Base-by-base conservation (phyloP, 1,140 invertebrate species). In the Diachasma alloeum region DNA sequence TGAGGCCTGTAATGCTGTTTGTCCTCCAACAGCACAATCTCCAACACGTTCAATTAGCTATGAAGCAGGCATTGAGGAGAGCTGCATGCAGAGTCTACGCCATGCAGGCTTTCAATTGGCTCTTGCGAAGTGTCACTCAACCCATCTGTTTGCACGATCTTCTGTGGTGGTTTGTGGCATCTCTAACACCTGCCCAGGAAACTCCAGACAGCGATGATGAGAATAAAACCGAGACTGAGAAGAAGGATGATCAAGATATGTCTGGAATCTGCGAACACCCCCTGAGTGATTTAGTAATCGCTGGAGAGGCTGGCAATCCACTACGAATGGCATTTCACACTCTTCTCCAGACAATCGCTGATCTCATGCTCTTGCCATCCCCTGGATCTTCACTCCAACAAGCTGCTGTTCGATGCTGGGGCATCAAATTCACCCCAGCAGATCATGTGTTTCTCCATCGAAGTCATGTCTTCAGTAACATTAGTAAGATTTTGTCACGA, bases 381-480 rank as follows among this genome's bases (percentile, higher is more conserved):
- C 92, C 95, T 69, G 95, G 96, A 0, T 97, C 96, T 15, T 92
- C 97, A 0, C 89, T 97, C 3, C 95, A 97, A 83, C 94, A 97
- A 87, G 97, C 97, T 89, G 97, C 97, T 3, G 95, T 99, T 13
- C 92, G 96, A 79, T 98, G 97, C 88, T 99, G 97, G 94, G 96
- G 96, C 31, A 93, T 99, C 42, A 93, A 94, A 81, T 99, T 98
- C 87, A 93, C 94, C 5, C 92, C 95, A 26, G 92, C 94, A 2
- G 97, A 99, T 89, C 97, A 98, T 84, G 93, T 94, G 82, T 99
- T 99, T 84, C 89, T 99, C n/a, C 97, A 99, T 85, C 92, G 94
- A 91, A 94, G 87, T 75, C 96, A 98, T 87, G 97, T 99, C 4
- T 99, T 99, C 86, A 97, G 95, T 81, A 98, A 98, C 84, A 97